phyloP scores from a whole-genome alignment of 1,140 invertebrate genomes.

The Bombus superbus region DNA sequence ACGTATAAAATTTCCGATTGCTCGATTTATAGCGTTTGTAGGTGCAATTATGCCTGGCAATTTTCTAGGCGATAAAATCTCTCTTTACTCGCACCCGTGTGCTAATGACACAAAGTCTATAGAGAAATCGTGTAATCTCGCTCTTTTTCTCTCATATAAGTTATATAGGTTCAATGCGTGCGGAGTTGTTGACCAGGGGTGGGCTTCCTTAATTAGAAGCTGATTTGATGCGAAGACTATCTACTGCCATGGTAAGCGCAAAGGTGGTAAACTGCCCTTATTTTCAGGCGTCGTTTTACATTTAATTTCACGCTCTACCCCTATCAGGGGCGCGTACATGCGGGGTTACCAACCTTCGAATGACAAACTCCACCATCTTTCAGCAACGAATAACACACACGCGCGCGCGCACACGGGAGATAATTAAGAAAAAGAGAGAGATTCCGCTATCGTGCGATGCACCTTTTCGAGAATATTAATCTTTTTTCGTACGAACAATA shows the following conservation, averaged over 20 bases:
- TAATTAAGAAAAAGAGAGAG: background rate
- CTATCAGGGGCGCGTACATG: no score
- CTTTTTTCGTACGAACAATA: background rate
- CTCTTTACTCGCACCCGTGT: background rate
- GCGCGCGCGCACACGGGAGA: background rate
- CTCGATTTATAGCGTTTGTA: background rate
- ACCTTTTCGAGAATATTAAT: background rate
- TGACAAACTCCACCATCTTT: background rate
- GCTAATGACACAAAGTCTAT: slow-evolving; percentile 4
- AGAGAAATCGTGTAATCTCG: slow-evolving; percentile 33
- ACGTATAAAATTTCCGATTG: background rate
- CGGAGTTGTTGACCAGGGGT: slow-evolving; percentile 36
- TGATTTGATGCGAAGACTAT: slow-evolving; percentile 47
- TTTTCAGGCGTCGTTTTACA: slow-evolving; percentile 12
- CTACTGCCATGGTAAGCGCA: slow-evolving; percentile 41
- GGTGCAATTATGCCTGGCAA: background rate
- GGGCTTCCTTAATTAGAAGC: slow-evolving; percentile 53
- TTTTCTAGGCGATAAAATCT: background rate
- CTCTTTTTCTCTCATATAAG: background rate
- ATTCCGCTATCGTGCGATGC: background rate
- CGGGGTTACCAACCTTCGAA: no score
- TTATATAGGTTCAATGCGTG: slow-evolving; percentile 10
- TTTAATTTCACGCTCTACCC: background rate
- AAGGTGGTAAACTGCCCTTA: slow-evolving; percentile 33
- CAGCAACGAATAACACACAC: background rate